These are phyloP conservation scores for Sebastes trivittatus DNA, from an alignment of 2,797 vertebrate genomes.

Conservation along the genomic window DNA sequence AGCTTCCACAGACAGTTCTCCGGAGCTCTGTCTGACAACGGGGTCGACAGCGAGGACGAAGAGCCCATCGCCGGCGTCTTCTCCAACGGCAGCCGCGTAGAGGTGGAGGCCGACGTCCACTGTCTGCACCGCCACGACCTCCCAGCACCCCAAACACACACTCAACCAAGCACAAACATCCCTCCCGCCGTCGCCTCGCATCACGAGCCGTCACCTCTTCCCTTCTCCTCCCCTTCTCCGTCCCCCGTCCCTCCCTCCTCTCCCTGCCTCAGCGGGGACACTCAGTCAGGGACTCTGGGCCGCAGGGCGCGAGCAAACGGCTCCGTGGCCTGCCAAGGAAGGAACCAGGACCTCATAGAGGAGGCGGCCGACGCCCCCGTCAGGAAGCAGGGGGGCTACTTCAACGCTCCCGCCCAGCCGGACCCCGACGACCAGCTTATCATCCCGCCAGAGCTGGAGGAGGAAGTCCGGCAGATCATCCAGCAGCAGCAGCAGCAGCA, in stretches of 20 bases:
- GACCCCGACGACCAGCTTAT: conserved; percentile 98
- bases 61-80: conserved; percentile 96
- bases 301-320: conserved; percentile 88
- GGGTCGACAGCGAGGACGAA: conserved; percentile 96
- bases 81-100: conserved; percentile 94
- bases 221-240: conserved; percentile 22
- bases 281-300: conserved; percentile 64
- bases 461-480: conserved; percentile 98
- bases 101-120: conserved; percentile 96
- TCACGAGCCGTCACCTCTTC: conserved; percentile 28
- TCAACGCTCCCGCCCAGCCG: conserved; percentile 93
- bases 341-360: conserved; percentile 95
- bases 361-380: conserved; percentile 89
- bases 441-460: conserved; percentile 96
- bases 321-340: conserved; percentile 91
- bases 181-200: conserved; percentile 8
- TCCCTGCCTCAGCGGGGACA: conserved; percentile 72
- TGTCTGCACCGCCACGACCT: conserved; percentile 75
- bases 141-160: conserved; percentile 35
- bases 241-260: conserved; percentile 69
- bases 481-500: conserved; percentile 91
- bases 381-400: conserved; percentile 92
- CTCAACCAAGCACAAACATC: conserved; percentile 17
- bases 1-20: conserved; percentile 94
- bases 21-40: conserved; percentile 93